phyloP scores from a whole-genome alignment of 2,797 vertebrate species.

The Australoheros facetus region DNA sequence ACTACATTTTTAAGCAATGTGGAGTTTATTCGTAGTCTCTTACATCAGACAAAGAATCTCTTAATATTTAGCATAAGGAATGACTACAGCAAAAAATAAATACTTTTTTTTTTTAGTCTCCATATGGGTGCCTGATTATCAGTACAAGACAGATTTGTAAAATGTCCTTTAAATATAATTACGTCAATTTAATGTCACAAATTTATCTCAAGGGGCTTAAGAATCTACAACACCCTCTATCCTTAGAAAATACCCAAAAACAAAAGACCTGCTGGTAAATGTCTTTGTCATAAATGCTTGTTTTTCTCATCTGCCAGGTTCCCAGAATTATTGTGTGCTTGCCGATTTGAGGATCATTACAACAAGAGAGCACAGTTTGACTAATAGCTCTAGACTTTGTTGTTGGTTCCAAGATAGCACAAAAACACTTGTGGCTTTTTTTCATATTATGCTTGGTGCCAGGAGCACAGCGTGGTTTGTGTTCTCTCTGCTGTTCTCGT shows the following conservation, averaged over 20 bases:
- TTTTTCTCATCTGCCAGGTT: slow-evolving; percentile 3
- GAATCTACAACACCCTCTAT: not conserved
- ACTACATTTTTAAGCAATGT: not conserved
- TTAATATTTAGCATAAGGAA: not conserved
- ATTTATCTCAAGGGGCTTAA: not conserved
- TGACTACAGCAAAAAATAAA: not conserved
- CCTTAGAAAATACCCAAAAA: not conserved
- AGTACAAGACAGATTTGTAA: not conserved
- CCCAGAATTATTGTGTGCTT: slow-evolving; percentile 1
- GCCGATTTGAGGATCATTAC: slow-evolving; percentile 28
- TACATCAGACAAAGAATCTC: not conserved
- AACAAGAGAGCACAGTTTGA: slow-evolving; percentile 35
- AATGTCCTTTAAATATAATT: not conserved
- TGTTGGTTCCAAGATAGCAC: slow-evolving; percentile 33
- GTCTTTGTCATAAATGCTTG: not conserved
- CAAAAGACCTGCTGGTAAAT: not conserved
- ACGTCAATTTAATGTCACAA: not conserved
- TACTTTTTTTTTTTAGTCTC: not conserved
- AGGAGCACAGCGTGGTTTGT: slow-evolving; percentile 32
- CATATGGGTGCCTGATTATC: not conserved
- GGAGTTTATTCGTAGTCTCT: not conserved
- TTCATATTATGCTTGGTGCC: slow-evolving; percentile 29
- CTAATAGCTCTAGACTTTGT: slow-evolving; percentile 43
- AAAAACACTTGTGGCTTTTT: slow-evolving; percentile 26
- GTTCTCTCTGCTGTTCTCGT: slow-evolving; percentile 30